Evolutionary conservation across 2,797 vertebrate species (phyloP), one percentile per base, ranked within the genome.

Genomic region (Malacoctenus gilli): DNA sequence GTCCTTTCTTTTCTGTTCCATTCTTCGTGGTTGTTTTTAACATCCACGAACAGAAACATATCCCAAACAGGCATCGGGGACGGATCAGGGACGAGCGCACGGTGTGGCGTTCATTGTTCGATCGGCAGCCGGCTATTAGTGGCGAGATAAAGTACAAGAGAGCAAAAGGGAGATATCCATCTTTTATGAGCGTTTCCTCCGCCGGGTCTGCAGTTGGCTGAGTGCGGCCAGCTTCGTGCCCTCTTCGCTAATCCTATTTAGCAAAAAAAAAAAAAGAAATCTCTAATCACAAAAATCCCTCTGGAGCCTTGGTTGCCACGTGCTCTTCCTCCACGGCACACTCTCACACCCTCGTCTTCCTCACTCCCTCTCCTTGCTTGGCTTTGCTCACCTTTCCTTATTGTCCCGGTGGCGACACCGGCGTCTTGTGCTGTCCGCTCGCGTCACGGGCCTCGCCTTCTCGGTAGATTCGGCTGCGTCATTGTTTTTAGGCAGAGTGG

Each of bases 241-340:
- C 34, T 76, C 59, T 37, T 32, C 64, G 7, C 77, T 74, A 83
- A 82, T 86, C 64, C 79, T 72, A 77, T 84, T 87, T 80, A 82
- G 73, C 36, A 20, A 63, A 69, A 85, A 75, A 78, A n/a, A n/a
- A n/a, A n/a, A n/a, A n/a, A n/a, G n/a, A n/a, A n/a, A n/a, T n/a
- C 25, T 5, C 44, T 69, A 78, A 84, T 86, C 77, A 76, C 49
- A 82, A 77, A 70, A 73, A 68, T 35, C 64, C 59, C 59, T 36
- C 18, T 62, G 69, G 65, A 78, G 52, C 54, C 60, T 39, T 52
- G 14, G 7, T 28, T 35, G 41, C 32, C 54, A 14, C 0, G 18
- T 37, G 37, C 14, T 14, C 67, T 71, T 79, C 63, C 68, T 70
- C 59, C 62, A 72, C 38, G 67, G 57, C 55, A n/a, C n/a, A n/a